Conservation (phyloP, 2,888 invertebrate genomes). For the Melolontha melolontha region DNA sequence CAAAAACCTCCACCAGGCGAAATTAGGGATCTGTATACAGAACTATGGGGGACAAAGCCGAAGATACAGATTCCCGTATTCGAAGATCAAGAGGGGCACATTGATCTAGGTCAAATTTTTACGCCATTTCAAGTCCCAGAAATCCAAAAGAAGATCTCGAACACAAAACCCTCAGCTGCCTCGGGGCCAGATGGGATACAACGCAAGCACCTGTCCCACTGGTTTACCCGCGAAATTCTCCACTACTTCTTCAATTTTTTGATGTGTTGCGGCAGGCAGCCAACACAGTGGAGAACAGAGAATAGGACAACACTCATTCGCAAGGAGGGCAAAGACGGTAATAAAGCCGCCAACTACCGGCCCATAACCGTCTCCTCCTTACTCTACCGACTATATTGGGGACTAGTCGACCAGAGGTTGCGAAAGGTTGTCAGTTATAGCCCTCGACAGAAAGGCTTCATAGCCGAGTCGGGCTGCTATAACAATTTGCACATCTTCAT, state of each 20-base stretch:
- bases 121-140: no score
- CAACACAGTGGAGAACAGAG: slow-evolving; percentile 47
- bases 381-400: slow-evolving; percentile 48
- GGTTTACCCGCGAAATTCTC: no score
- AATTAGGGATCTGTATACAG: slow-evolving; percentile 49
- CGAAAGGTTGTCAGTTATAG: slow-evolving; percentile 47
- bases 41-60: slow-evolving; percentile 52
- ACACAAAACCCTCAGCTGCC: slow-evolving; percentile 47
- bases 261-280: slow-evolving; percentile 46
- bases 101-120: no score
- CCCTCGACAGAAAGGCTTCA: slow-evolving; percentile 56
- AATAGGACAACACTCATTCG: no score
- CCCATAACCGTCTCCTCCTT: no score
- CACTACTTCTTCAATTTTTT: slow-evolving; percentile 46
- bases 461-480: no score
- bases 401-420: slow-evolving; percentile 45
- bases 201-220: slow-evolving; percentile 43
- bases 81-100: slow-evolving; percentile 39
- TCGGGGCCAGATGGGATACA: slow-evolving; percentile 52
- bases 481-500: no score
- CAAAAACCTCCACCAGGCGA: slow-evolving; percentile 22
- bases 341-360: no score
- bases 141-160: slow-evolving; percentile 43
- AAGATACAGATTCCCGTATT: slow-evolving; percentile 46
- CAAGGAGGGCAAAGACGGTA: no score